Evolutionary conservation across 1,140 invertebrate species (phyloP).

Genomic region (Drosophila biarmipes): DNA sequence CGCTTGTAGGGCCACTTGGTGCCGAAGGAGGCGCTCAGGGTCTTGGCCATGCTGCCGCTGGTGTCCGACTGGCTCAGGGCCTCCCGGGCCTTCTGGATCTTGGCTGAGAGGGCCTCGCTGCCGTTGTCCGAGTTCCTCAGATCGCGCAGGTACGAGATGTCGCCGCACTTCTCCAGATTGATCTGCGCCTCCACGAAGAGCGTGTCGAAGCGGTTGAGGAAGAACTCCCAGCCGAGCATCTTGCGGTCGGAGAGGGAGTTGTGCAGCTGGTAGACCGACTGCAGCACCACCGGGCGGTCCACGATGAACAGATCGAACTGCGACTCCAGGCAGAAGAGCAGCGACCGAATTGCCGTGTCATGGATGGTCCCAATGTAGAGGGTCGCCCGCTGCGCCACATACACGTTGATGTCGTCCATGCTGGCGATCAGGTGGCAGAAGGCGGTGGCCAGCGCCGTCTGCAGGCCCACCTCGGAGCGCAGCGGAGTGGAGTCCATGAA

Average conservation of each 20-base stretch:
- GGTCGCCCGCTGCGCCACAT: constrained; percentile 96
- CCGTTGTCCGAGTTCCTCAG: constrained; percentile 94
- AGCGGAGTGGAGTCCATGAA: constrained; percentile 96
- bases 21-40: constrained; percentile 95
- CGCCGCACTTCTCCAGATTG: constrained; percentile 92
- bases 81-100: constrained; percentile 95
- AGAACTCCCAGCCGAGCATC: constrained; percentile 99
- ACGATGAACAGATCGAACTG: constrained; percentile 98
- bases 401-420: constrained; percentile 97
- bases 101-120: constrained; percentile 94
- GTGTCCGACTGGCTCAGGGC: constrained; percentile 90
- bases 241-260: constrained; percentile 95
- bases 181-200: constrained; percentile 98
- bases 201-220: constrained; percentile 98
- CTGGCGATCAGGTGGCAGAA: constrained; percentile 98
- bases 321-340: constrained; percentile 94
- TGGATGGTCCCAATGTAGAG: constrained; percentile 97
- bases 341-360: constrained; percentile 92
- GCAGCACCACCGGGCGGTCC: constrained; percentile 98
- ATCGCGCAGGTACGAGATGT: constrained; percentile 93
- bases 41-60: constrained; percentile 88
- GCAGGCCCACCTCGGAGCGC: constrained; percentile 92
- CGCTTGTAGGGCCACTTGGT: constrained; percentile 98
- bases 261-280: constrained; percentile 97
- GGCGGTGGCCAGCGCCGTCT: constrained; percentile 97